Evolutionary conservation across 2,797 vertebrate species (phyloP).

Genomic region (Arremon aurantiirostris): DNA sequence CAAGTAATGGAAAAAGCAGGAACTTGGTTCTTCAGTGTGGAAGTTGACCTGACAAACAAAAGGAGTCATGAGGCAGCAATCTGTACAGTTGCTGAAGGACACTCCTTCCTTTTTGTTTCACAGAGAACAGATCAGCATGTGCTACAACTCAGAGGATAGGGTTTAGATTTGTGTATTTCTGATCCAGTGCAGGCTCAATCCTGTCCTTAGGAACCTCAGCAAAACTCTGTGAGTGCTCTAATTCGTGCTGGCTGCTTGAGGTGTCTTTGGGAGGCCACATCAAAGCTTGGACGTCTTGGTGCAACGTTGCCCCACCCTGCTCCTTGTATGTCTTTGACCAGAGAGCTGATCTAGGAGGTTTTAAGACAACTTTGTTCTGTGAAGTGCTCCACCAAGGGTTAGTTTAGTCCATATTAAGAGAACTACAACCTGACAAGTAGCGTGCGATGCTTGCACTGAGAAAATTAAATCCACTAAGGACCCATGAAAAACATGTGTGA

Average conservation of each 20-base stretch:
- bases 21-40: background rate
- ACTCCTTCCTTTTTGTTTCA: background rate
- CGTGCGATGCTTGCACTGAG: background rate
- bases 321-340: background rate
- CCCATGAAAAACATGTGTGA: background rate
- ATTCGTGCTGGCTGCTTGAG: background rate
- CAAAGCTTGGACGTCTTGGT: background rate
- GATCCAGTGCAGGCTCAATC: background rate
- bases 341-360: background rate
- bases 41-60: background rate
- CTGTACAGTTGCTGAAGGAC: background rate
- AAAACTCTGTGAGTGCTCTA: background rate
- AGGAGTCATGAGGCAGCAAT: background rate
- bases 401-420: background rate
- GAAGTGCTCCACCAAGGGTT: background rate
- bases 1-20: background rate
- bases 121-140: background rate
- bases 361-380: background rate
- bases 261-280: background rate
- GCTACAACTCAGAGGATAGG: background rate
- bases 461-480: background rate
- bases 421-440: background rate
- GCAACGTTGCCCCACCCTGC: background rate
- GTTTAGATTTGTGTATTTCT: background rate
- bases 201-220: background rate